phyloP scores from a whole-genome alignment of 2,797 vertebrate species.

The Catharus ustulatus region DNA sequence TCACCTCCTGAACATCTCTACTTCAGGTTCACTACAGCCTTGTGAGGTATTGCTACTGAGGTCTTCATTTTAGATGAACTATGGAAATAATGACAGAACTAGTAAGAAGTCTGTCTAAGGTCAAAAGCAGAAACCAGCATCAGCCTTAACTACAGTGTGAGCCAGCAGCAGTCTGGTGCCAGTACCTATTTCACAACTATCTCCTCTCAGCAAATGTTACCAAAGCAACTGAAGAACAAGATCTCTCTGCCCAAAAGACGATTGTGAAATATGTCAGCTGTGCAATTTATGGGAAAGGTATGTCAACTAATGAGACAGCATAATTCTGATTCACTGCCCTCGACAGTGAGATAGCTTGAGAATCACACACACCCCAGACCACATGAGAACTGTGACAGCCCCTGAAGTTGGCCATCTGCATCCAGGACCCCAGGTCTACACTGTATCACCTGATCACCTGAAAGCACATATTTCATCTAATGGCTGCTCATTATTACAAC shows the following conservation, averaged over 20 bases:
- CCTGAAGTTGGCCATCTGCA: background rate
- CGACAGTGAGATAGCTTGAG: background rate
- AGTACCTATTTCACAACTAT: background rate
- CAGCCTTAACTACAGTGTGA: background rate
- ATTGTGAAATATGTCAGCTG: background rate
- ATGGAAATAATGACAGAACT: background rate
- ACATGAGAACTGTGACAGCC: background rate
- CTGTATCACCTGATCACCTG: background rate
- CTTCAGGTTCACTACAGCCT: background rate
- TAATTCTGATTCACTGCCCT: background rate
- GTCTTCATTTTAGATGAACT: background rate
- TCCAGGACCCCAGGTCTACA: background rate
- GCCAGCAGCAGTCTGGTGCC: background rate
- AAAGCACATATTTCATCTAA: background rate
- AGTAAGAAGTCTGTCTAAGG: background rate
- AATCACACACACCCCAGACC: accelerated
- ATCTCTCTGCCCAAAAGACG: background rate
- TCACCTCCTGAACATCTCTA: background rate
- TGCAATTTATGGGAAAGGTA: background rate
- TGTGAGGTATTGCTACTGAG: background rate
- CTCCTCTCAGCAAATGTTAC: background rate
- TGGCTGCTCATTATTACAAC: background rate
- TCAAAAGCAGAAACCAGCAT: background rate
- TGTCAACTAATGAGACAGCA: background rate
- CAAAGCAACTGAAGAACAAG: background rate